Percentiles rank a stretch among this genome's conserved stretches.
These are phyloP conservation scores for Entelurus aequoreus DNA, from an alignment of 2,113 vertebrate species.

Conservation along the genomic window DNA sequence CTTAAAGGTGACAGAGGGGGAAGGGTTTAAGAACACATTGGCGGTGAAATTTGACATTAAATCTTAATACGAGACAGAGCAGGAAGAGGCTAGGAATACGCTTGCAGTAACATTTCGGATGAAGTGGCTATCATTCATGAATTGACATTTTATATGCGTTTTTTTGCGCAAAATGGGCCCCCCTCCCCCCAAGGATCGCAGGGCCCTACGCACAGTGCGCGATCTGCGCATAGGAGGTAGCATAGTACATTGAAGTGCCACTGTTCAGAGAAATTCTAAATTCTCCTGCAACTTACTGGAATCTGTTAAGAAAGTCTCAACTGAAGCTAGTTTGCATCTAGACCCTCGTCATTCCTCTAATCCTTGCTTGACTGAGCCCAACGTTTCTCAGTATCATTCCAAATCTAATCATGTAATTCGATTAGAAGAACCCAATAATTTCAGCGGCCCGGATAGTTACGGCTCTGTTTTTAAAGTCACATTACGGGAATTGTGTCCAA, in stretches of 20 bases:
- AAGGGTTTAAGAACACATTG: no score
- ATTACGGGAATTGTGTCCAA: constrained; percentile 37
- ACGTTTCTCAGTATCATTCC: constrained; percentile 40
- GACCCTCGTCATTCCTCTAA: constrained; percentile 9
- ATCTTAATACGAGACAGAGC: no score
- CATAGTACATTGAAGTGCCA: neutral
- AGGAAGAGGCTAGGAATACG: no score
- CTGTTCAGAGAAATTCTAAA: neutral
- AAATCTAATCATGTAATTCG: constrained; percentile 64
- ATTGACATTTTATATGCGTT: no score
- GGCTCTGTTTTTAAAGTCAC: constrained; percentile 44
- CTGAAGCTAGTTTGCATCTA: neutral
- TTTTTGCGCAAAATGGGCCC: no score
- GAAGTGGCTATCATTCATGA: no score
- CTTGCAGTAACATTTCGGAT: no score
- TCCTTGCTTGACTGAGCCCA: constrained; percentile 39
- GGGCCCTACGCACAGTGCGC: no score
- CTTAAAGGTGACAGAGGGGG: no score
- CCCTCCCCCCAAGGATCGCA: no score
- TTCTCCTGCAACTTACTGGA: neutral
- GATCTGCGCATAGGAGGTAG: no score
- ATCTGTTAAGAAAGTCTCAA: neutral
- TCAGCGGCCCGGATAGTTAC: constrained; percentile 43
- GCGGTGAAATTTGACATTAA: no score
- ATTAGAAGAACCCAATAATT: constrained; percentile 57